Percentiles rank a stretch among this genome's conserved stretches.
Conservation (phyloP, 1,140 invertebrate species). For the Halictus rubicundus region DNA sequence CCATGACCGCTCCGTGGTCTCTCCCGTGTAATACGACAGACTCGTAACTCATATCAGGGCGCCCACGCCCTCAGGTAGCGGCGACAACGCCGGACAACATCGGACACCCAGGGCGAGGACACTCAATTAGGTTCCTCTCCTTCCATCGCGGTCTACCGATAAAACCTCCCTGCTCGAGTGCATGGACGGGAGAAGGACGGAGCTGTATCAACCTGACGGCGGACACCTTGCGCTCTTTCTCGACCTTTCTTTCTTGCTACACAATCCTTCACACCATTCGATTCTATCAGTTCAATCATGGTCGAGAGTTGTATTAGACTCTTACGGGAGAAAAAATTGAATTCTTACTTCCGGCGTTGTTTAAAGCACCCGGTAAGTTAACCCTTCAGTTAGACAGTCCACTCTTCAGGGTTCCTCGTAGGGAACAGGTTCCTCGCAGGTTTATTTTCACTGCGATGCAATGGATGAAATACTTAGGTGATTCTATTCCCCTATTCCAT, state of each 20-base stretch:
- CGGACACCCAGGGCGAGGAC: conserved; percentile 80
- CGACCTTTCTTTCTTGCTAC: conserved; percentile 5
- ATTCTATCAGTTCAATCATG: too few species aligned
- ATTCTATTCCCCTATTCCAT: too few species aligned
- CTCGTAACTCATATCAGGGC: conserved; percentile 80
- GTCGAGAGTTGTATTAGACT: too few species aligned
- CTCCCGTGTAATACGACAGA: conserved; percentile 78
- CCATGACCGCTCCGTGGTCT: conserved; percentile 70
- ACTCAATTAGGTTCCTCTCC: conserved; percentile 77
- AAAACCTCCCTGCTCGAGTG: conserved; percentile 52
- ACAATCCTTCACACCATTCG: not conserved
- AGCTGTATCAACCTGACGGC: conserved; percentile 40
- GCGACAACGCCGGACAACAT: conserved; percentile 79
- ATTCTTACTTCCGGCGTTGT: too few species aligned
- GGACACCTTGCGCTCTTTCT: conserved; percentile 46
- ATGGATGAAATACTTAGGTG: too few species aligned
- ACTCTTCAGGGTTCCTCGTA: too few species aligned
- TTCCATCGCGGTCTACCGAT: conserved; percentile 56
- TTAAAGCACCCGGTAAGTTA: too few species aligned
- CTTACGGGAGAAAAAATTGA: too few species aligned
- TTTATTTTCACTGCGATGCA: too few species aligned
- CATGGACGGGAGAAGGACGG: conserved; percentile 18
- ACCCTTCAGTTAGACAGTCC: too few species aligned
- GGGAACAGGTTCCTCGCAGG: too few species aligned
- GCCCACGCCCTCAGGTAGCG: conserved; percentile 79